Evolutionary conservation across 2,888 invertebrate genomes (phyloP).

Genomic region (Melanophora roralis): DNA sequence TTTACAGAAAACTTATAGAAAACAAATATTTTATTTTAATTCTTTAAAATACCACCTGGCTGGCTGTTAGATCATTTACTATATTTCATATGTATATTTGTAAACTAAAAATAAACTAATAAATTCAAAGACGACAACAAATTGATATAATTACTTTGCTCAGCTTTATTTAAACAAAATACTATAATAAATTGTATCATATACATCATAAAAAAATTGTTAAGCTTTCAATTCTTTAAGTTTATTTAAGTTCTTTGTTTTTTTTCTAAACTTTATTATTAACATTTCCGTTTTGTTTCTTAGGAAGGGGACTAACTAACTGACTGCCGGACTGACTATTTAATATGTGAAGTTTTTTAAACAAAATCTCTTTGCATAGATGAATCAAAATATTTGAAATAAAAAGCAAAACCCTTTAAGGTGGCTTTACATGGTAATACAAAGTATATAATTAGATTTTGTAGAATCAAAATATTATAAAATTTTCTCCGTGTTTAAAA

Average conservation of each 20-base stretch:
- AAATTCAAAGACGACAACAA: not conserved
- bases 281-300: slow-evolving; percentile 24
- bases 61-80: too few relatives aligned
- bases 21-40: not conserved
- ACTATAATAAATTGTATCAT: not conserved
- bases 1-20: not conserved
- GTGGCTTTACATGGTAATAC: too few relatives aligned
- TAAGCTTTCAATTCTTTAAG: slow-evolving; percentile 27
- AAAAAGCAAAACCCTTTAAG: too few relatives aligned
- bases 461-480: too few relatives aligned
- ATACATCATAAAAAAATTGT: not conserved
- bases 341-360: too few relatives aligned
- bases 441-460: too few relatives aligned
- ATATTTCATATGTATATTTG: too few relatives aligned
- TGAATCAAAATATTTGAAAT: too few relatives aligned
- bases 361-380: too few relatives aligned
- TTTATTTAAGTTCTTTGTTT: slow-evolving; percentile 10
- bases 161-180: not conserved
- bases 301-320: not conserved
- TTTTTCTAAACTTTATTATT: slow-evolving; percentile 20
- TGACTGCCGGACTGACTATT: too few relatives aligned
- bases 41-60: not conserved
- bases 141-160: not conserved
- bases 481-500: too few relatives aligned
- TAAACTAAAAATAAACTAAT: not conserved